Evolutionary conservation across 2,888 invertebrate genomes (phyloP), one percentile per base, ranked within the genome.

Genomic region (Caenorhabditis macrosperma): DNA sequence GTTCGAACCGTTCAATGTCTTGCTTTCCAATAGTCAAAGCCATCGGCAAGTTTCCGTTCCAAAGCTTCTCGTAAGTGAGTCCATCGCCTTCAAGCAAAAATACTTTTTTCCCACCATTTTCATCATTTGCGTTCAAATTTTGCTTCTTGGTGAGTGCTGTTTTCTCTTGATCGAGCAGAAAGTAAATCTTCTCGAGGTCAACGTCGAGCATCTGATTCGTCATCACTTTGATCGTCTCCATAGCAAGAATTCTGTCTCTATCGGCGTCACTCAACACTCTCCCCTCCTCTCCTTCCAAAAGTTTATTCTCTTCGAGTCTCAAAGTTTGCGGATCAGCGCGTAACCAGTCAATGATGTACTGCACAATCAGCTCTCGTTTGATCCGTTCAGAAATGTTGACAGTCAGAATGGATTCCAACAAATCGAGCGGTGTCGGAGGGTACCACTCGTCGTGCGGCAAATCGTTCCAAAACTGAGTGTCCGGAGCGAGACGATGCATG

Each of bases 361-460:
- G 69, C 17, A 71, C 50, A 5, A 78, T 50, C 4, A 78, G 26
- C n/a, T 78, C 77, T 17, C 77, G 50, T 66, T 78, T 78, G 7
- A 50, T 20, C 48, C 64, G 38, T 46, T 71, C 71, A 33, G 77
- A n/a, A 7, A 78, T 57, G 7, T 64, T 64, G 15, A 63, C n/a
- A 24, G 57, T 66, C 7, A 78, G 54, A 20, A 71, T 22, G 1
- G 64, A 50, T 50, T 78, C 77, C 10, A 78, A 50, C 17, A 78
- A 44, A 60, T 71, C 75, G 7, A 67, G 20, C 9, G 77, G 69
- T 10, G 57, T 61, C 3, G 77, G 77, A 12, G 77, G 77, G 52
- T 78, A 78, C 77, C 77, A 78, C 28, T 78, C 48, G 38, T 78
- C 71, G 22, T 71, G 44, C 5, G 77, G 66, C 15, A 60, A 33